Base-by-base conservation (phyloP, 2,113 vertebrate species). In the Neotragus moschatus region DNA sequence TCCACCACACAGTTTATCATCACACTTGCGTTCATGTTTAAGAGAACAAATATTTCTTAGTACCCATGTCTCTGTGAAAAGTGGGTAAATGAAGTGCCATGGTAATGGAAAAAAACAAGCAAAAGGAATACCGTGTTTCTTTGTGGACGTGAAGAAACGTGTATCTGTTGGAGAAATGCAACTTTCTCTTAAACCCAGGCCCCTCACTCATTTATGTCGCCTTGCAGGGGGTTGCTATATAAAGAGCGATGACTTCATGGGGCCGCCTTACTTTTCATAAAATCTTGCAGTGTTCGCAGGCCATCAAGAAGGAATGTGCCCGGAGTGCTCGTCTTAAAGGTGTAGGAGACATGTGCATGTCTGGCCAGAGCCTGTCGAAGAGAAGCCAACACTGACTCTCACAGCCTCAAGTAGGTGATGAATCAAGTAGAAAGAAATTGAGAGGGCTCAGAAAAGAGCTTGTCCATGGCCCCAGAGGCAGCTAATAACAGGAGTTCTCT, bases 351-450 rank as follows among this genome's bases (percentile, higher is more conserved):
- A 91, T 60, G 73, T 53, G 75, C 21, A 5, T 43, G 86, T 88
- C 90, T 97, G 93, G 84, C 95, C 63, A 79, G 84, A 84, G 58
- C 47, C 36, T 84, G 82, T 47, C 7, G 17, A 93, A 97, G 61
- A 91, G 61, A 89, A 39, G 66, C 96, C 91, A 97, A 30, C 28
- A 36, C 33, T 86, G 81, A 86, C 36, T 97, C 88, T 97, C 36
- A 60, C 45, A 96, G 55, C 49, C 89, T 93, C 55, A 82, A 70
- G 5, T 23, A 92, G 84, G 79, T 56, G 60, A 95, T 98, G 96
- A 98, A 96, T 97, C 91, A 91, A 95, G 45, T 81, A 85, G n/a
- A 85, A 97, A 91, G 81, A 86, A 94, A 91, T 53, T 2, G 45
- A 92, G 36, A 86, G 60, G 88, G 75, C 60, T 93, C 77, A 94